Evolutionary conservation across 2,888 invertebrate genomes (phyloP).

Genomic region (Chaitophorus viminalis): DNA sequence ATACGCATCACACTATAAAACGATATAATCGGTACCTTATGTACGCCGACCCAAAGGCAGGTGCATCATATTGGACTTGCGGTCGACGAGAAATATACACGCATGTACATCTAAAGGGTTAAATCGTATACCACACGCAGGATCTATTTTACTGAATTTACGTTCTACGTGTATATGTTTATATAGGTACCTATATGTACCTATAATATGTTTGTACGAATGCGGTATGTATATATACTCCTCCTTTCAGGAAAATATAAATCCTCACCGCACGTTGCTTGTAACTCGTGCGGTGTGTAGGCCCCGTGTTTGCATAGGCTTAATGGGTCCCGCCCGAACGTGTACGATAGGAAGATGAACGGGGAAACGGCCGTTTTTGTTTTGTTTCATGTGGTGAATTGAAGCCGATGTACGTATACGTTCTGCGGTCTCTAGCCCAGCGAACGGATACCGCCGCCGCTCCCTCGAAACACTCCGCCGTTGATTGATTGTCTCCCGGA

Average conservation of each 20-base stretch:
- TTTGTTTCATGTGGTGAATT: slow-evolving; percentile 38
- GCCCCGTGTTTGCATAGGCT: slow-evolving; percentile 45
- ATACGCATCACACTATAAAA: not conserved
- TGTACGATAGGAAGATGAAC: not conserved
- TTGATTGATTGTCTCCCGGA: slow-evolving; percentile 57
- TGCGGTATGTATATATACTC: not conserved
- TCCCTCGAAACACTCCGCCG: slow-evolving; percentile 17
- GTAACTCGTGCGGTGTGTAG: not conserved
- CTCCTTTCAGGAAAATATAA: slow-evolving; percentile 35
- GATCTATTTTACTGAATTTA: not conserved
- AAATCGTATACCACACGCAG: not conserved
- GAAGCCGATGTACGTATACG: not conserved
- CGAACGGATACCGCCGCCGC: slow-evolving; percentile 22
- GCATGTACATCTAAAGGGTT: not conserved
- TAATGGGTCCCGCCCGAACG: slow-evolving; percentile 41
- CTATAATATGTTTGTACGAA: not conserved
- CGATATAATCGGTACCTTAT: no score
- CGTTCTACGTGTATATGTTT: not conserved
- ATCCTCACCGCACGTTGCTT: slow-evolving; percentile 20
- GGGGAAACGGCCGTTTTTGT: slow-evolving; percentile 58
- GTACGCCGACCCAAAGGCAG: slow-evolving; percentile 17
- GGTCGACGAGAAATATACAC: slow-evolving; percentile 20
- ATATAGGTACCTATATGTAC: no score
- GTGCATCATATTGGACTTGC: slow-evolving; percentile 24
- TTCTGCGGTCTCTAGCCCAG: slow-evolving; percentile 23